Base-by-base conservation (phyloP, 2,797 vertebrate species). In the Falco rusticolus region DNA sequence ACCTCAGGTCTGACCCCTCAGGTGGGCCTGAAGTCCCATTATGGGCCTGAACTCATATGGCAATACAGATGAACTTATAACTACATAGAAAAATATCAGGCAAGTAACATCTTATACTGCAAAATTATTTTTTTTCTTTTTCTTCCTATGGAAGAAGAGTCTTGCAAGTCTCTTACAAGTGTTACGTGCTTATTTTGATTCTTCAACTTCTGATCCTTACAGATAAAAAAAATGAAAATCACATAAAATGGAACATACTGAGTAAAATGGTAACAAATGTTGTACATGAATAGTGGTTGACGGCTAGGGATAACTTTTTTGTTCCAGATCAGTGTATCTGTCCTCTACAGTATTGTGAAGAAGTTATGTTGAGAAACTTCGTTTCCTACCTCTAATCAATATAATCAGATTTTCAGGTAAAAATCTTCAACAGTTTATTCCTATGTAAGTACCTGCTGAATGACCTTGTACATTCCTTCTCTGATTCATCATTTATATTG, bases 401-500 rank as follows among this genome's bases (percentile, higher is more conserved):
- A 34, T 33, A 71, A 91, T 50, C 39, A 71, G 51, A 56, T 26
- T 91, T 82, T 24, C 53, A 61, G 51, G 13, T 89, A 51, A 39
- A 92, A 87, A 57, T 14, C 7, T 43, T 69, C 26, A 57, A 28
- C 16, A 93, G 43, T 66, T 94, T 79, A 76, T 84, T 93, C 25
- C 79, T 78, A 4, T 33, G 15, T 77, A 90, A 70, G 56, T 47
- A 87, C 29, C 21, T 83, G 17, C 41, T 90, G 41, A 93, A 96
- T 70, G 63, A 85, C 39, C 19, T 82, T 90, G 57, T 80, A 87
- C 37, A 50, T 81, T 65, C 14, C 11, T 37, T 47, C 68, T 87
- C 84, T 84, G 70, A 70, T 91, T 72, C 51, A 84, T 93, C 94
- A 94, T 93, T 97, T 92, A 84, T 69, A 15, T 11, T 22, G 43